Conservation (phyloP, 2,888 invertebrate species). For the Busseola fusca region DNA sequence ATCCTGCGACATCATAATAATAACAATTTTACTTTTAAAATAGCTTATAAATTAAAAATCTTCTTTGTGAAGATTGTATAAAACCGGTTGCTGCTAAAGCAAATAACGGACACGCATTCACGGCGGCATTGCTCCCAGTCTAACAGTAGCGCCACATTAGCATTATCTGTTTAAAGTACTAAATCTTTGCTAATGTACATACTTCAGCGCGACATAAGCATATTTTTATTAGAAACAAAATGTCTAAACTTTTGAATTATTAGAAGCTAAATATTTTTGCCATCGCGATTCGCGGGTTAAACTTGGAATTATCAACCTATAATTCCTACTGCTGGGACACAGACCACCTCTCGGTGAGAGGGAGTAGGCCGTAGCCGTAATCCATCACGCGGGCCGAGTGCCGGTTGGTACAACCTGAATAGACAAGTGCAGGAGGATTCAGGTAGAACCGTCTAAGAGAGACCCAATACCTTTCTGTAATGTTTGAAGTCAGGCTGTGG, state of each 20-base stretch:
- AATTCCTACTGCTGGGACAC: background rate
- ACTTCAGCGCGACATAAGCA: background rate
- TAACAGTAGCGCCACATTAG: constrained; percentile 38
- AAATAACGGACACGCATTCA: background rate
- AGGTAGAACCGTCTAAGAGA: background rate
- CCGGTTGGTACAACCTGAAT: background rate
- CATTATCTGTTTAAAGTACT: constrained; percentile 31
- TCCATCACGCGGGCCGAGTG: background rate
- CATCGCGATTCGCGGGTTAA: too few species aligned
- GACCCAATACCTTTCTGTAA: background rate
- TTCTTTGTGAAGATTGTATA: background rate
- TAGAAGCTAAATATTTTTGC: background rate
- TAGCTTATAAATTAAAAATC: constrained; percentile 2
- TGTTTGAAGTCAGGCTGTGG: too few species aligned
- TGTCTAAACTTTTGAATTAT: constrained; percentile 3
- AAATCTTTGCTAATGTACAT: constrained; percentile 22
- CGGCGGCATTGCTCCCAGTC: constrained; percentile 6
- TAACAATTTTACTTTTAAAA: constrained; percentile 11
- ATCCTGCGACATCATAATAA: background rate
- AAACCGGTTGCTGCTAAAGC: background rate
- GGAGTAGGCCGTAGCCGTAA: background rate
- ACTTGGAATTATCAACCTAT: background rate
- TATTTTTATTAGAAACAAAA: background rate
- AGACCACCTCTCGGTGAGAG: background rate
- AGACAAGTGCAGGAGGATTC: background rate